phyloP scores from a whole-genome alignment of 2,888 invertebrate genomes.

The Hypsopygia costalis region DNA sequence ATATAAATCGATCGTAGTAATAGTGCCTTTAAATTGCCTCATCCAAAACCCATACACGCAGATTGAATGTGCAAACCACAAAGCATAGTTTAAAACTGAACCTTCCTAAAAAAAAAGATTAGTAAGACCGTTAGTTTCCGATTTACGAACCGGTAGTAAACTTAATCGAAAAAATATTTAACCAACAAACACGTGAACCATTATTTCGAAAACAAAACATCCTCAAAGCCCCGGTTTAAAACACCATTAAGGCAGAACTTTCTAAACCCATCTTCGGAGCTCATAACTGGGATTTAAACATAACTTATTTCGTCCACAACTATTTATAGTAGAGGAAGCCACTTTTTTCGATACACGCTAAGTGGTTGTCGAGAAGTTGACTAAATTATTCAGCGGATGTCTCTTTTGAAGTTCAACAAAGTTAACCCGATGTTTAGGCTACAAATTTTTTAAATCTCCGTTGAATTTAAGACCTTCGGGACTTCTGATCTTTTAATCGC shows the following conservation, averaged over 20 bases:
- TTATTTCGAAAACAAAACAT: no score
- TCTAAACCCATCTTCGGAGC: conserved; percentile 7
- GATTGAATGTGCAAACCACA: no score
- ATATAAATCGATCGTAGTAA: no score
- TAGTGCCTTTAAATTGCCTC: no score
- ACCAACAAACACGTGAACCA: no score
- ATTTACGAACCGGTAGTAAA: no score
- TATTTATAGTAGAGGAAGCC: conserved; percentile 2
- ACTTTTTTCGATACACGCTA: conserved; percentile 13
- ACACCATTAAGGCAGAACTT: conserved; percentile 9
- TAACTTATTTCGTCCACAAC: conserved; percentile 10
- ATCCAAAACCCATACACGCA: no score
- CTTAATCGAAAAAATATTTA: no score
- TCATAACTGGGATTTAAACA: conserved; percentile 11
- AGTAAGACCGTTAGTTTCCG: no score
- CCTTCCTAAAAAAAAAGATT: no score
- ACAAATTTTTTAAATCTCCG: background rate
- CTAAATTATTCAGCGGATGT: conserved; percentile 5
- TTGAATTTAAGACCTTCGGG: background rate
- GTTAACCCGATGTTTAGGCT: conserved; percentile 1
- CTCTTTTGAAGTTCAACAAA: background rate
- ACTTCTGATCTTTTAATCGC: background rate
- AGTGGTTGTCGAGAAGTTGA: conserved; percentile 5
- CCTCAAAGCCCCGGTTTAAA: conserved; percentile 5
- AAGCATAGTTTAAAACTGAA: no score